Evolutionary conservation across 2,888 invertebrate genomes (phyloP).

Genomic region (Camptogramma bilineatum): DNA sequence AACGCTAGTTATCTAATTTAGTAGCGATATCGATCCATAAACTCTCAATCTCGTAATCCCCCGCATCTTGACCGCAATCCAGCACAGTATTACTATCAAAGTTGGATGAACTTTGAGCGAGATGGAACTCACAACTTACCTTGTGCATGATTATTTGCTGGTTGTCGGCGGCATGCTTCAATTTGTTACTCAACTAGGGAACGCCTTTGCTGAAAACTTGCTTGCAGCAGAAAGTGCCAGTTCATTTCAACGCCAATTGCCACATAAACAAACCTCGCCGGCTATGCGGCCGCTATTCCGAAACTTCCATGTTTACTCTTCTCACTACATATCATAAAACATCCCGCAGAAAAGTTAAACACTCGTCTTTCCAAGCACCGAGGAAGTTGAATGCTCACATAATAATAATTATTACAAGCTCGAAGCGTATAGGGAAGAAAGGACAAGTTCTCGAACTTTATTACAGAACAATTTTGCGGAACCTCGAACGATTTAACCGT

Average conservation of each 20-base stretch:
- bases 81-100: constrained; percentile 62
- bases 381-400: constrained; percentile 51
- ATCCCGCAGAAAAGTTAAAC: constrained; percentile 54
- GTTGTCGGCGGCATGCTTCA: constrained; percentile 69
- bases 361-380: constrained; percentile 50
- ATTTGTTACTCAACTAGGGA: constrained; percentile 72
- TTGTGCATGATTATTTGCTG: constrained; percentile 79
- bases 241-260: constrained; percentile 78
- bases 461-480: constrained; percentile 45
- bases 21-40: constrained; percentile 35
- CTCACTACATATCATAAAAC: constrained; percentile 67
- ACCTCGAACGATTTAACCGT: constrained; percentile 47
- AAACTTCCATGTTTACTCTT: constrained; percentile 72
- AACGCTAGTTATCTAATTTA: constrained; percentile 26
- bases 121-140: constrained; percentile 62
- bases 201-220: constrained; percentile 72
- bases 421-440: constrained; percentile 43
- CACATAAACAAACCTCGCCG: constrained; percentile 75
- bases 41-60: constrained; percentile 45
- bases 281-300: constrained; percentile 65
- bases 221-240: constrained; percentile 62
- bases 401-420: constrained; percentile 49
- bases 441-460: constrained; percentile 48
- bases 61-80: constrained; percentile 64
- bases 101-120: constrained; percentile 66